phyloP scores from a whole-genome alignment of 2,797 vertebrate genomes.

The Crocodylus rhombifer region DNA sequence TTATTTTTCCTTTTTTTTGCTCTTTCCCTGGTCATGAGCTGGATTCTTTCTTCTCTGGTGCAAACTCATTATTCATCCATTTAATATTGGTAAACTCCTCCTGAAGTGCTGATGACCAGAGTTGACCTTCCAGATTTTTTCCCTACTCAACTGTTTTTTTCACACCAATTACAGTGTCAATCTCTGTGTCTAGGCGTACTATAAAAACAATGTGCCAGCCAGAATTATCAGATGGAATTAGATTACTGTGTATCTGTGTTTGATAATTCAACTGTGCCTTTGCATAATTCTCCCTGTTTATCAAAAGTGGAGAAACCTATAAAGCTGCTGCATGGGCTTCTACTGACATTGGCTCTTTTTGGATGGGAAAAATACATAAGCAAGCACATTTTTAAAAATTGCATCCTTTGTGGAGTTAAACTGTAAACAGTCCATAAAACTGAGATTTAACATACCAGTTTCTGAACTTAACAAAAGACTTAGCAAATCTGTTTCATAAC shows the following conservation, averaged over 20 bases:
- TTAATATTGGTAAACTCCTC: conserved; percentile 21
- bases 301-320: conserved; percentile 22
- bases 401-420: conserved; percentile 11
- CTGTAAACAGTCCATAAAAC: conserved; percentile 49
- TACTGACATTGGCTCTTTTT: conserved; percentile 17
- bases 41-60: neutral
- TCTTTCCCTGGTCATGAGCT: neutral
- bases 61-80: conserved; percentile 42
- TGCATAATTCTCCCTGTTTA: conserved; percentile 60
- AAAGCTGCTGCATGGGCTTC: conserved; percentile 43
- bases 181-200: conserved; percentile 34
- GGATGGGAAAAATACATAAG: neutral
- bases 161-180: conserved; percentile 35
- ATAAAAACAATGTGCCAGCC: conserved; percentile 38
- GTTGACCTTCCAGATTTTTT: conserved; percentile 42
- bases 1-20: neutral
- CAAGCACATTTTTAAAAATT: conserved; percentile 28
- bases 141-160: conserved; percentile 42
- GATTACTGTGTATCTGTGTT: conserved; percentile 44
- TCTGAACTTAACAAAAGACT: neutral
- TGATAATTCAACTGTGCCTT: conserved; percentile 47
- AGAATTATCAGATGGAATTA: conserved; percentile 39
- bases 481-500: neutral
- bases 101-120: neutral
- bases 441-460: neutral